Evolutionary conservation across 2,888 invertebrate species (phyloP).

Genomic region (Lysandra bellargus): DNA sequence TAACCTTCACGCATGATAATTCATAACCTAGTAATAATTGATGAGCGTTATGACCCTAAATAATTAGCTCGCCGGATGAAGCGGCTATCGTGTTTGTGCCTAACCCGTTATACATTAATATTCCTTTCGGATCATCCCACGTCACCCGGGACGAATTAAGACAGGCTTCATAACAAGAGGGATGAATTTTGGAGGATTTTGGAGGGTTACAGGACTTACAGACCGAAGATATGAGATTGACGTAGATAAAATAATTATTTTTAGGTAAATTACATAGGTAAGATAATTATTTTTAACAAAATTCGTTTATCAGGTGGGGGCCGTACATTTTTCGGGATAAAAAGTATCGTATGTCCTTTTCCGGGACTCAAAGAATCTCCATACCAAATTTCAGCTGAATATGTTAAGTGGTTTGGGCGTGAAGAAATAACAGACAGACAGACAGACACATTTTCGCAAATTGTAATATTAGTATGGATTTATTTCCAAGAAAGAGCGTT

Average conservation of each 20-base stretch:
- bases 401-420: no score
- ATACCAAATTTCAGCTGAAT: no score
- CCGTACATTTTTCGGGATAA: no score
- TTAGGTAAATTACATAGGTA: no score
- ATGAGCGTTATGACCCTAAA: neutral
- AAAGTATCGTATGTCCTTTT: no score
- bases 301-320: no score
- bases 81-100: neutral
- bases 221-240: neutral
- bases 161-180: neutral
- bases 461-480: no score
- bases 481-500: no score
- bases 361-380: no score
- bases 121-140: slow-evolving; percentile 3
- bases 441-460: no score
- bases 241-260: neutral
- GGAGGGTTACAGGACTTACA: neutral
- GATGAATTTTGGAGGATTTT: neutral
- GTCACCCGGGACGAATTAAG: neutral
- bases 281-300: no score
- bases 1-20: neutral
- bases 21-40: neutral
- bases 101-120: slow-evolving; percentile 2
- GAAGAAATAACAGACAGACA: no score
- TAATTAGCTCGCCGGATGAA: neutral